Percentiles rank a stretch among this genome's conserved stretches.
phyloP scores from a whole-genome alignment of 2,888 invertebrate species.

The Dusona sp. region DNA sequence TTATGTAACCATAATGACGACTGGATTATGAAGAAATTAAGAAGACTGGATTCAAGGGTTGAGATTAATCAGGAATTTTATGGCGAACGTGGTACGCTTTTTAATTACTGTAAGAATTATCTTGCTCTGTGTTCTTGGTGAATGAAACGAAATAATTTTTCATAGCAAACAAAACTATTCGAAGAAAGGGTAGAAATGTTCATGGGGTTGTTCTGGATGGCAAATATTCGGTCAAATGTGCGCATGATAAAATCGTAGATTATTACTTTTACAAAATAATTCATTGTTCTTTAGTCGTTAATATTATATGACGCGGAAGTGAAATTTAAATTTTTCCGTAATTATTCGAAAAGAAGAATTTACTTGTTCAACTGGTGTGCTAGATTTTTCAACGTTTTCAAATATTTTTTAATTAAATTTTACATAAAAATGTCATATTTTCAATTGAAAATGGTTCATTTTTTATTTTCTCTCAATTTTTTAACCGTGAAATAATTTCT shows the following conservation, averaged over 20 bases:
- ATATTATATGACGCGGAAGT: background rate
- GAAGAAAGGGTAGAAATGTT: constrained; percentile 4
- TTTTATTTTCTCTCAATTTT: background rate
- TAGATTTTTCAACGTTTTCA: background rate
- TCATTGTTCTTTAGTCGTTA: background rate
- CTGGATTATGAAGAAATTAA: constrained; percentile 64
- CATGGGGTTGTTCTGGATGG: constrained; percentile 10
- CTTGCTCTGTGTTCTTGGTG: background rate
- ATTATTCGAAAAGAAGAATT: background rate
- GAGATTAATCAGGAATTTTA: constrained; percentile 50
- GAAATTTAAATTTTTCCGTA: background rate
- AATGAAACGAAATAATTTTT: constrained; percentile 6
- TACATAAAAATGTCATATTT: background rate
- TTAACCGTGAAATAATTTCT: background rate
- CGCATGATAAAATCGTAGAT: background rate
- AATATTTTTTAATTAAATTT: background rate
- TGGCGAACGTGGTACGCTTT: constrained; percentile 42
- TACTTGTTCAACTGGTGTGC: background rate
- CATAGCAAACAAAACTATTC: constrained; percentile 36
- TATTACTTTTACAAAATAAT: background rate
- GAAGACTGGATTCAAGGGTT: constrained; percentile 49
- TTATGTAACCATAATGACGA: constrained; percentile 26
- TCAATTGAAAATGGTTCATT: background rate
- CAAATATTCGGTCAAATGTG: constrained; percentile 49
- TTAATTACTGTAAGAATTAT: background rate